phyloP scores from a whole-genome alignment of 1,140 invertebrate species.

The Drosophila arawakana region DNA sequence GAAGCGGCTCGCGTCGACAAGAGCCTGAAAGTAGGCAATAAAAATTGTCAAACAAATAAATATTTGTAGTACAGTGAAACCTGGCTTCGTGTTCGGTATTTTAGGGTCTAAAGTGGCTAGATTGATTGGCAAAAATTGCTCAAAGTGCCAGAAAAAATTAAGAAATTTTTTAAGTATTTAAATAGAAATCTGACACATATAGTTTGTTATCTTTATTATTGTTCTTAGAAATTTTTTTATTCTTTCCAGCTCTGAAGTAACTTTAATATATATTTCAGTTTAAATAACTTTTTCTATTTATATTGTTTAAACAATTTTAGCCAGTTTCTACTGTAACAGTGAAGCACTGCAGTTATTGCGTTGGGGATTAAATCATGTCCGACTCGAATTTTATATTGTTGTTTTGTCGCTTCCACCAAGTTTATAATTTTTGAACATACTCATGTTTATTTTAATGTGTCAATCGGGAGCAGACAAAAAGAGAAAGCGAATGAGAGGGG shows the following conservation, averaged over 20 bases:
- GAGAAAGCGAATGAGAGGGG: background rate
- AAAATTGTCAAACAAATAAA: constrained; percentile 81
- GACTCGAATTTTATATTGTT: constrained; percentile 48
- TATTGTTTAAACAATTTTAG: background rate
- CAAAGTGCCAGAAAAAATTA: no score
- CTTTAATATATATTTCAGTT: background rate
- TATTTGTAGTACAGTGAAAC: constrained; percentile 63
- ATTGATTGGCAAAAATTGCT: no score
- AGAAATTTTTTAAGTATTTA: no score
- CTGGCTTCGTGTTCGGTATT: background rate
- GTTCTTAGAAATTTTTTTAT: no score
- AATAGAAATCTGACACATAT: no score
- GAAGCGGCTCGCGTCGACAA: constrained; percentile 36
- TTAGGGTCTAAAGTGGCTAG: no score
- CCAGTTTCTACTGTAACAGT: background rate
- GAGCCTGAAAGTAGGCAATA: constrained; percentile 73
- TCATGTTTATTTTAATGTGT: constrained; percentile 42
- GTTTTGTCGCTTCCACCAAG: constrained; percentile 37
- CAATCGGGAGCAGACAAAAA: constrained; percentile 16
- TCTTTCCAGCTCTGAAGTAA: no score
- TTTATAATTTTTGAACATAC: constrained; percentile 36
- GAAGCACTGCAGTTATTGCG: background rate
- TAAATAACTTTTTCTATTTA: background rate
- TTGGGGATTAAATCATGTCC: constrained; percentile 17
- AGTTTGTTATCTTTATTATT: no score